Evolutionary conservation across 2,888 invertebrate species (phyloP).

Genomic region (Amiota mariae): DNA sequence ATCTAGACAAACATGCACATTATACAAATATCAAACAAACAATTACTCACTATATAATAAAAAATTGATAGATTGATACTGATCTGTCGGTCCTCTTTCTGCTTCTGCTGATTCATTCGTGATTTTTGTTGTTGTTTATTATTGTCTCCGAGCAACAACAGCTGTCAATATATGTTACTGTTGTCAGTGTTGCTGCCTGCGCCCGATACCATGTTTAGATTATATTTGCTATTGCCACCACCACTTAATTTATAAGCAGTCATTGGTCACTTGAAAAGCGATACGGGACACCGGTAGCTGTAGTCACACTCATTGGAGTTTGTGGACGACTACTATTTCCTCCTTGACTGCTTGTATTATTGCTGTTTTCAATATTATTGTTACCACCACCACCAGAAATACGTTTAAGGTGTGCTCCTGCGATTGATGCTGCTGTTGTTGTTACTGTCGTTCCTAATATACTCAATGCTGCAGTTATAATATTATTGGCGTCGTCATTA

Average conservation of each 20-base stretch:
- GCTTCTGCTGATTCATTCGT: too few relatives aligned
- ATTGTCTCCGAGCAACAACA: too few relatives aligned
- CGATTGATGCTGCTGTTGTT: background rate
- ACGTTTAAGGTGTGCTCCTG: background rate
- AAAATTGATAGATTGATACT: too few relatives aligned
- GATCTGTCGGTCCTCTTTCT: too few relatives aligned
- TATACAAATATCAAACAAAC: too few relatives aligned
- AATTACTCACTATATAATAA: too few relatives aligned
- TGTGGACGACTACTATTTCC: slow-evolving; percentile 7
- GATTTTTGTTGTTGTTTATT: too few relatives aligned
- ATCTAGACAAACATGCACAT: too few relatives aligned
- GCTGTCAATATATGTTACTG: too few relatives aligned
- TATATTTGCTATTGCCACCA: slow-evolving; percentile 51
- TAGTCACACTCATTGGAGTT: slow-evolving; percentile 48
- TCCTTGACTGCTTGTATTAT: background rate
- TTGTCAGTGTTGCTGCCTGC: background rate
- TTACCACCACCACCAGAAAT: background rate
- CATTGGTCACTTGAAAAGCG: slow-evolving; percentile 58
- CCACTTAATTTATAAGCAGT: too few relatives aligned
- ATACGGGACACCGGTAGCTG: slow-evolving; percentile 55
- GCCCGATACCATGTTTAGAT: slow-evolving; percentile 47
- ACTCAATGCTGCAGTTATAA: slow-evolving; percentile 45
- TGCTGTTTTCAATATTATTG: slow-evolving; percentile 19
- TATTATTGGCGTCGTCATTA: slow-evolving; percentile 38
- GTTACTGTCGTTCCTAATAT: background rate